Evolutionary conservation across 2,113 vertebrate species (phyloP).

Genomic region (Macrotus californicus): DNA sequence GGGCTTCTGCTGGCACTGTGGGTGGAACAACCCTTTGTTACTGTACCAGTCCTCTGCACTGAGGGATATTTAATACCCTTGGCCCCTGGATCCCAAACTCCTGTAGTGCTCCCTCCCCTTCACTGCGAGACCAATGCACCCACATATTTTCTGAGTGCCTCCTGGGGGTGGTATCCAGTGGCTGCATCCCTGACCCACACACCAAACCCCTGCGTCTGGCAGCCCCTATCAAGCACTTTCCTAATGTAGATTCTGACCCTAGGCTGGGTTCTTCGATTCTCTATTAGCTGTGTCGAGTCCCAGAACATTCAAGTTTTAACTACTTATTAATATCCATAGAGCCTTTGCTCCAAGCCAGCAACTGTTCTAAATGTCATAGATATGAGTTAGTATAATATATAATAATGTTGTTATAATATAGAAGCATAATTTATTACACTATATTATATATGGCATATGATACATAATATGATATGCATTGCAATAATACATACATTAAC

Average conservation of each 20-base stretch:
- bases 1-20: background rate
- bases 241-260: background rate
- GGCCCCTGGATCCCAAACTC: background rate
- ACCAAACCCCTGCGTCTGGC: background rate
- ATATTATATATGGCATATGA: too few species aligned
- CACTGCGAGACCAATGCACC: background rate
- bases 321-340: background rate
- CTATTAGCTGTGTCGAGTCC: background rate
- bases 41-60: too few species aligned
- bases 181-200: background rate
- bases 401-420: too few species aligned
- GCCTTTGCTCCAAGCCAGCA: background rate
- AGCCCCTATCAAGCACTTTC: background rate
- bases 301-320: background rate
- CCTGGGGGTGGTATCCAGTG: background rate
- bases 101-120: background rate
- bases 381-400: too few species aligned
- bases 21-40: background rate
- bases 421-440: too few species aligned
- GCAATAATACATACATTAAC: background rate
- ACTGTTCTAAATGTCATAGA: background rate
- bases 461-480: background rate
- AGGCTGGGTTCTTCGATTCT: constrained; percentile 1
- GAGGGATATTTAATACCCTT: background rate
- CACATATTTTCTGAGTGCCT: background rate